Conservation (phyloP, 2,888 invertebrate species). For the Chrysolina haemoptera region DNA sequence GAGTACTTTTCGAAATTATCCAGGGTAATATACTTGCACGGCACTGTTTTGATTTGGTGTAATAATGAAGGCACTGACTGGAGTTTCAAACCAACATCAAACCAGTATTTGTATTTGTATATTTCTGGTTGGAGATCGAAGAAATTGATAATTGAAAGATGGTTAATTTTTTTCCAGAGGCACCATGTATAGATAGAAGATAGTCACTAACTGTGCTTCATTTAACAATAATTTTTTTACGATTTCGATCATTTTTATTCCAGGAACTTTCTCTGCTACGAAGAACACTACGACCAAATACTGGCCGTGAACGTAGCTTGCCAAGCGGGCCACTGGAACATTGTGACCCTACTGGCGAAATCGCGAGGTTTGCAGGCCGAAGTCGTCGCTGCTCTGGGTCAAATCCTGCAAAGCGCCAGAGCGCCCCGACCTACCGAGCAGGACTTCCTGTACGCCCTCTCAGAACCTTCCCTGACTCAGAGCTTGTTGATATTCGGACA, state of each 20-base stretch:
- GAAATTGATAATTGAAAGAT: no score
- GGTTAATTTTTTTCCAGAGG: no score
- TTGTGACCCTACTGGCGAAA: constrained; percentile 71
- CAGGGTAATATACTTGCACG: no score
- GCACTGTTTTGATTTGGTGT: no score
- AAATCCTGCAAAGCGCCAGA: constrained; percentile 67
- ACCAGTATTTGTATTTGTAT: no score
- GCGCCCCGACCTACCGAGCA: constrained; percentile 59
- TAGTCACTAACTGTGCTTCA: not conserved
- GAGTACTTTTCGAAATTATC: no score
- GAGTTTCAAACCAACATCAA: no score
- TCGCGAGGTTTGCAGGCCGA: constrained; percentile 73
- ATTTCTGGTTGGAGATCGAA: no score
- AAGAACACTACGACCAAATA: constrained; percentile 77
- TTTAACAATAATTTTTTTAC: constrained; percentile 7
- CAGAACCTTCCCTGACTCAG: constrained; percentile 66
- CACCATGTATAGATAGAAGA: not conserved
- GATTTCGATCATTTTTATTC: constrained; percentile 48
- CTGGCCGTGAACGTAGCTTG: constrained; percentile 77
- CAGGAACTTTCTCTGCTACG: constrained; percentile 75
- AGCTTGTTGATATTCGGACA: constrained; percentile 64
- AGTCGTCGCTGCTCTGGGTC: constrained; percentile 73
- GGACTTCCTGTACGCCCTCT: constrained; percentile 65
- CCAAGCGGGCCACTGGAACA: constrained; percentile 76
- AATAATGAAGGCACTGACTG: no score